Percentiles rank a stretch among this genome's conserved stretches.
Evolutionary conservation across 2,888 invertebrate genomes (phyloP).

Genomic region (Glyphotaelius pellucidus): DNA sequence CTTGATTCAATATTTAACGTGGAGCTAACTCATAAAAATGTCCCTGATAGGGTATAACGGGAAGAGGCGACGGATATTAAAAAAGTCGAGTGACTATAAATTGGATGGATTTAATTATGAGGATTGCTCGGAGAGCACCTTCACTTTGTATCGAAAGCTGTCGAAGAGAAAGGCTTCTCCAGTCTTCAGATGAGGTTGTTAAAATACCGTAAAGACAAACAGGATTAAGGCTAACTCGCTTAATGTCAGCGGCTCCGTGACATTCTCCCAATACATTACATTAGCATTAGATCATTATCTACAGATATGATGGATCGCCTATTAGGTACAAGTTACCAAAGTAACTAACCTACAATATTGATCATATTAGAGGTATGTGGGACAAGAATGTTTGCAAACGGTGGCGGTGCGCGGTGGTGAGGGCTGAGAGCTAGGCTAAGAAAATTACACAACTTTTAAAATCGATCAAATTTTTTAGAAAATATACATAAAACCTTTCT

Average conservation of each 20-base stretch:
- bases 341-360: conserved; percentile 34
- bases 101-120: conserved; percentile 49
- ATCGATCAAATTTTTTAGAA: background rate
- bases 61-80: conserved; percentile 47
- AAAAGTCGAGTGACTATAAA: conserved; percentile 50
- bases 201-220: conserved; percentile 18
- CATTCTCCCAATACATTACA: conserved; percentile 32
- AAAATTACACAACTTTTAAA: background rate
- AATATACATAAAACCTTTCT: background rate
- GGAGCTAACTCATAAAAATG: conserved; percentile 48
- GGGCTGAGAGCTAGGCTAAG: background rate
- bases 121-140: conserved; percentile 20
- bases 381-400: conserved; percentile 24
- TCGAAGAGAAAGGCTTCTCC: background rate
- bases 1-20: conserved; percentile 52
- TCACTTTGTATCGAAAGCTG: conserved; percentile 23
- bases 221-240: background rate
- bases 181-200: conserved; percentile 4
- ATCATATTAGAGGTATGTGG: conserved; percentile 17
- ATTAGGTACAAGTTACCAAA: conserved; percentile 37
- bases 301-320: conserved; percentile 43
- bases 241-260: conserved; percentile 19
- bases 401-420: background rate
- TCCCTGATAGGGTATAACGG: conserved; percentile 41
- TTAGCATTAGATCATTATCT: conserved; percentile 21